phyloP scores from a whole-genome alignment of 2,113 vertebrate genomes.

The Chionomys nivalis region DNA sequence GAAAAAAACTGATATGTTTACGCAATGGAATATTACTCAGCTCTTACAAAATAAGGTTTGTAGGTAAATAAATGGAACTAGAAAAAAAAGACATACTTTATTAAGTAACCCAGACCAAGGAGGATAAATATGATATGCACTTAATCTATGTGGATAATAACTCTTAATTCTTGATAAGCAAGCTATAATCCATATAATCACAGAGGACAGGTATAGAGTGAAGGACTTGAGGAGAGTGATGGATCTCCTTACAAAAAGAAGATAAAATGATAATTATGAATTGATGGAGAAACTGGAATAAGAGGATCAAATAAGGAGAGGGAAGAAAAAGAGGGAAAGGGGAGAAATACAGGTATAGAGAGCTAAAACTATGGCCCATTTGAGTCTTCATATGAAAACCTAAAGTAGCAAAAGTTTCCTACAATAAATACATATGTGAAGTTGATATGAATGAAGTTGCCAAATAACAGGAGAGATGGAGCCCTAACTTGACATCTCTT shows the following conservation, averaged over 20 bases:
- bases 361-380: background rate
- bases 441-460: background rate
- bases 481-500: background rate
- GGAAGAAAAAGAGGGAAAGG: background rate
- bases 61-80: background rate
- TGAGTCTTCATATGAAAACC: background rate
- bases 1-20: background rate
- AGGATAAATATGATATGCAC: background rate
- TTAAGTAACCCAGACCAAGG: background rate
- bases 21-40: background rate
- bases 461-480: background rate
- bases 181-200: background rate
- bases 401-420: background rate
- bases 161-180: background rate
- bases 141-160: background rate
- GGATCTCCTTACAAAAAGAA: background rate
- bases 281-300: background rate
- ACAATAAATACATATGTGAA: background rate
- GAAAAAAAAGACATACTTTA: background rate
- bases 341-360: background rate
- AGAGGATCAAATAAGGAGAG: background rate
- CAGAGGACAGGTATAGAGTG: background rate
- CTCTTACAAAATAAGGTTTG: background rate
- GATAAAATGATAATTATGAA: background rate
- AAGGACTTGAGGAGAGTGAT: background rate